phyloP scores from a whole-genome alignment of 2,888 invertebrate species.

The Campaea margaritaria region DNA sequence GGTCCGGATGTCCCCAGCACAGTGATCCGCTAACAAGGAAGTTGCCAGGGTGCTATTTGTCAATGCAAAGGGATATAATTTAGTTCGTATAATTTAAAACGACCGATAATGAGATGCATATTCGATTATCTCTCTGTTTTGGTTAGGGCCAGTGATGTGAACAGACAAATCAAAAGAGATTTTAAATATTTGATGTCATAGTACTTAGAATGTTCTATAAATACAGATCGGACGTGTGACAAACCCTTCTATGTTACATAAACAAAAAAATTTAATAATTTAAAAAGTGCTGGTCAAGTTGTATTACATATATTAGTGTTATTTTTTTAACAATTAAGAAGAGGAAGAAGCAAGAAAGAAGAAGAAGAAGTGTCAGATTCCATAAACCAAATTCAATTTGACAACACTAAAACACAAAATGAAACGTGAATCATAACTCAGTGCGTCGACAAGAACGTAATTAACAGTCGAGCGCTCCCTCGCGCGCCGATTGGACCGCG shows the following conservation, averaged over 20 bases:
- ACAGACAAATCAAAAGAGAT: conserved; percentile 24
- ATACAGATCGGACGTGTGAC: too few relatives aligned
- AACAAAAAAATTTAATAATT: too few relatives aligned
- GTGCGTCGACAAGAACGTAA: conserved; percentile 74
- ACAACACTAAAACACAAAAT: conserved; percentile 51
- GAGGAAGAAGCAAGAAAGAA: background rate
- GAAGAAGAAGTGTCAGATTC: conserved; percentile 27
- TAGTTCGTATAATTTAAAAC: conserved; percentile 76
- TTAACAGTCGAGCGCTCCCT: conserved; percentile 66
- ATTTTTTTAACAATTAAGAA: too few relatives aligned
- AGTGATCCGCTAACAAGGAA: conserved; percentile 76
- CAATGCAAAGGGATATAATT: conserved; percentile 79
- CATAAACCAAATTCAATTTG: conserved; percentile 47
- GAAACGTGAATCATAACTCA: conserved; percentile 63
- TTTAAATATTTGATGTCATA: conserved; percentile 11
- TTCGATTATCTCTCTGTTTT: conserved; percentile 65
- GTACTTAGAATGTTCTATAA: background rate
- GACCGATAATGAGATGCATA: conserved; percentile 80
- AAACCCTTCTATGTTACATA: too few relatives aligned
- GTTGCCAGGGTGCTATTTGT: conserved; percentile 77
- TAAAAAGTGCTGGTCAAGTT: too few relatives aligned
- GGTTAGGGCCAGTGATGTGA: conserved; percentile 32
- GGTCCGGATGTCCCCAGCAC: conserved; percentile 60
- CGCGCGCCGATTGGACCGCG: conserved; percentile 61
- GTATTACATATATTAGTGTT: too few relatives aligned